These are phyloP conservation scores for Scleropages formosus DNA, from an alignment of 2,797 vertebrate genomes.

Conservation along the genomic window DNA sequence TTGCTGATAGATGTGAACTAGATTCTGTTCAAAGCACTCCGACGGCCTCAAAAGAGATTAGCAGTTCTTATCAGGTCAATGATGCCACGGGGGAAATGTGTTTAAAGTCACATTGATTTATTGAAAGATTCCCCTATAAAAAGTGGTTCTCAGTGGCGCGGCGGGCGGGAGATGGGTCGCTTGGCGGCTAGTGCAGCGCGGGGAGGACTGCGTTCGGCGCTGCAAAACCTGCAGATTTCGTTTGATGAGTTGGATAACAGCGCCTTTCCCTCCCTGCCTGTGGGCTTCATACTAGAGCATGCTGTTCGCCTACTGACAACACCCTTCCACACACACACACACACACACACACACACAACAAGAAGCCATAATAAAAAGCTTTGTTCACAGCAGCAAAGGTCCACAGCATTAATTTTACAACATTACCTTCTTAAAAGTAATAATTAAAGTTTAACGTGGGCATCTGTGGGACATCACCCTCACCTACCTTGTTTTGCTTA, in stretches of 20 bases:
- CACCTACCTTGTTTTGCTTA: neutral
- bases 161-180: conserved; percentile 16
- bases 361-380: conserved; percentile 65
- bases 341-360: conserved; percentile 56
- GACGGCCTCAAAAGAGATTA: conserved; percentile 84
- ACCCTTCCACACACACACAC: conserved; percentile 64
- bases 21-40: conserved; percentile 81
- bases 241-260: conserved; percentile 42
- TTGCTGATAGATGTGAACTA: conserved; percentile 82
- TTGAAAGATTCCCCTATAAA: conserved; percentile 84
- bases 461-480: conserved; percentile 38
- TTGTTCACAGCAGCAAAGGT: conserved; percentile 59
- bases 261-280: conserved; percentile 32
- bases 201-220: conserved; percentile 22
- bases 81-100: conserved; percentile 77
- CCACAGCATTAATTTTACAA: conserved; percentile 65
- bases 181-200: neutral
- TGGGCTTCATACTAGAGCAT: conserved; percentile 49
- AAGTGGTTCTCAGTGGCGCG: conserved; percentile 70
- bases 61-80: conserved; percentile 82
- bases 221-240: conserved; percentile 26
- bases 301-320: conserved; percentile 65
- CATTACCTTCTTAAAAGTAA: conserved; percentile 79
- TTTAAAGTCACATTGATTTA: conserved; percentile 86
- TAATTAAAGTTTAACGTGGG: conserved; percentile 69